phyloP scores from a whole-genome alignment of 2,888 invertebrate species.

The Hydriomena furcata region DNA sequence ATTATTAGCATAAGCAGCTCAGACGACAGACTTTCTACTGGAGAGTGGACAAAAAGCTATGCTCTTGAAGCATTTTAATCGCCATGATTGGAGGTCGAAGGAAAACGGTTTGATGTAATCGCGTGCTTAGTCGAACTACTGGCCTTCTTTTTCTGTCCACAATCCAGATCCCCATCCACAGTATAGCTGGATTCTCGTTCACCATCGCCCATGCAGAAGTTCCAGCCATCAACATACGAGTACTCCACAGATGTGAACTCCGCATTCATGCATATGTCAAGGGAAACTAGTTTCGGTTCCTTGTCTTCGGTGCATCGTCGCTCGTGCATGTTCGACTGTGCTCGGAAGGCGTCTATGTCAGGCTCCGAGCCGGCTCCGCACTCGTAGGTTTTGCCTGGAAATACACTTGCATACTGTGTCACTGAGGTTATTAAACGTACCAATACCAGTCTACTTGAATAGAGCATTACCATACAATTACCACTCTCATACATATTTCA shows the following conservation, averaged over 20 bases:
- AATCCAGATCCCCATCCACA: constrained; percentile 16
- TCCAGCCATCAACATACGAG: constrained; percentile 9
- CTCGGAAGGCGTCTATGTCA: constrained; percentile 18
- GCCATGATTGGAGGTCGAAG: too few species aligned
- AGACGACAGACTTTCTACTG: too few species aligned
- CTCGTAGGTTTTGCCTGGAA: constrained; percentile 12
- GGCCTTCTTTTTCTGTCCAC: constrained; percentile 17
- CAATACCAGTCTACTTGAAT: too few species aligned
- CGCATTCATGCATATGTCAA: constrained; percentile 16
- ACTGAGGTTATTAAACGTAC: too few species aligned
- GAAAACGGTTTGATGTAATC: too few species aligned
- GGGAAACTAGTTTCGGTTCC: not conserved
- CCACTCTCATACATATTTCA: too few species aligned
- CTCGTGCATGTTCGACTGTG: constrained; percentile 23
- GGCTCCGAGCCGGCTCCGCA: constrained; percentile 14
- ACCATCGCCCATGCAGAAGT: constrained; percentile 18
- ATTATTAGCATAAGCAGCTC: too few species aligned
- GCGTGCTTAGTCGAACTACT: too few species aligned
- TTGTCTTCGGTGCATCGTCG: constrained; percentile 20
- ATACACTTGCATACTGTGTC: too few species aligned
- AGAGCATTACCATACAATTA: too few species aligned
- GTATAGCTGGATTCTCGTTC: constrained; percentile 1
- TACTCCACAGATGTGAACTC: constrained; percentile 13
- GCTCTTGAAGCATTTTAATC: too few species aligned
- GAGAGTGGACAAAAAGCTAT: too few species aligned